These are phyloP conservation scores for Nothocercus julius DNA, from an alignment of 2,113 vertebrate genomes.

Conservation along the genomic window DNA sequence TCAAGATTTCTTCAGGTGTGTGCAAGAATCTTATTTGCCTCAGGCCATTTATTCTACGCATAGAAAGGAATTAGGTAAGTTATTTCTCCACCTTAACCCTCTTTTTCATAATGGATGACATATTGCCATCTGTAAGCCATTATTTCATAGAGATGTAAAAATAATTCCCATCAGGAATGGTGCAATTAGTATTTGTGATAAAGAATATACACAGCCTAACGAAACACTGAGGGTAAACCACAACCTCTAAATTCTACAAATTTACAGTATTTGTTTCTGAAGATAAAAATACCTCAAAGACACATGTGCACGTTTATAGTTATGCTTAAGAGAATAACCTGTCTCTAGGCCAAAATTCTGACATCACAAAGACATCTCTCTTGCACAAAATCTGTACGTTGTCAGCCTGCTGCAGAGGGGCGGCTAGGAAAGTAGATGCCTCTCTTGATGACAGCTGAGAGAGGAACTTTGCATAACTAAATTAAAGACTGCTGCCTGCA, in stretches of 20 bases:
- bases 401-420: not conserved
- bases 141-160: conserved; percentile 51
- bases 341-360: conserved; percentile 28
- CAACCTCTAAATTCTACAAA: not conserved
- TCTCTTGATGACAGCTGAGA: conserved; percentile 40
- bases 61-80: conserved; percentile 35
- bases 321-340: conserved; percentile 44
- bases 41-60: not conserved
- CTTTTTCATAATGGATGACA: conserved; percentile 34
- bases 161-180: conserved; percentile 50
- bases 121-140: conserved; percentile 36
- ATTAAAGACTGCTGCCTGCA: conserved; percentile 42
- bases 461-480: conserved; percentile 15
- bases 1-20: not conserved
- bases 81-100: not conserved
- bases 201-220: conserved; percentile 47
- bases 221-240: conserved; percentile 48
- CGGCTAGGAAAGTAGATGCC: not conserved
- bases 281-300: conserved; percentile 60
- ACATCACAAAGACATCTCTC: not conserved
- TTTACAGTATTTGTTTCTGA: conserved; percentile 40
- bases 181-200: not conserved
- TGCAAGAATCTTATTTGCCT: not conserved
- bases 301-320: conserved; percentile 19
- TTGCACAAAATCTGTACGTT: not conserved